phyloP scores from a whole-genome alignment of 2,113 vertebrate species.

The Ceyx cyanopectus region DNA sequence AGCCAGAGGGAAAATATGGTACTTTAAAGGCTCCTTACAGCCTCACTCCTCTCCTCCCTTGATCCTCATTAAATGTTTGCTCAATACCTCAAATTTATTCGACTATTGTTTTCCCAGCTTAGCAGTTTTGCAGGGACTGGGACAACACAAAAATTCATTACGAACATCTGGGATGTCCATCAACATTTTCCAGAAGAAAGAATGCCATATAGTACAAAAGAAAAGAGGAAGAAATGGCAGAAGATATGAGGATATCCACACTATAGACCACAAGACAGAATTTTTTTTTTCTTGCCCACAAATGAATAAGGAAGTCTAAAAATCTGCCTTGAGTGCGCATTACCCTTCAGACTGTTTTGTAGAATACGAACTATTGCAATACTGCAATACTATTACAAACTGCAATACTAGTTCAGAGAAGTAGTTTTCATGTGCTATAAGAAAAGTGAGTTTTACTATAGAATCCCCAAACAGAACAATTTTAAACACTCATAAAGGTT shows the following conservation, averaged over 20 bases:
- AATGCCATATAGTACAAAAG: not conserved
- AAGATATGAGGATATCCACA: not conserved
- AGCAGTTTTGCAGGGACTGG: not conserved
- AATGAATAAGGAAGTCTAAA: not conserved
- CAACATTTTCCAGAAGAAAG: not conserved
- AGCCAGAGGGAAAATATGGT: not conserved
- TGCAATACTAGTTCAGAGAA: not conserved
- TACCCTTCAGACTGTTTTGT: not conserved
- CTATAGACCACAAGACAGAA: not conserved
- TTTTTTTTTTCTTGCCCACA: not conserved
- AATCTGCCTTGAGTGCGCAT: not conserved
- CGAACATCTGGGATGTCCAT: not conserved
- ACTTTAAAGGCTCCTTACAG: not conserved
- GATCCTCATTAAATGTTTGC: conserved; percentile 9
- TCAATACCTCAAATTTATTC: not conserved
- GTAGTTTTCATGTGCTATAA: not conserved
- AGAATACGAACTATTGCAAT: not conserved
- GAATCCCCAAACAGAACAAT: not conserved
- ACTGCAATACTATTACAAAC: too few species aligned
- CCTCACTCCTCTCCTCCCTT: not conserved
- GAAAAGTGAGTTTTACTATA: not conserved
- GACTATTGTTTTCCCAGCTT: not conserved
- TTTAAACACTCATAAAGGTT: not conserved
- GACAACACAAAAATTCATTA: not conserved
- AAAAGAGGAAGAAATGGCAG: not conserved